These are phyloP conservation scores for Mycogona germanica DNA, from an alignment of 2,888 invertebrate genomes.

Conservation along the genomic window DNA sequence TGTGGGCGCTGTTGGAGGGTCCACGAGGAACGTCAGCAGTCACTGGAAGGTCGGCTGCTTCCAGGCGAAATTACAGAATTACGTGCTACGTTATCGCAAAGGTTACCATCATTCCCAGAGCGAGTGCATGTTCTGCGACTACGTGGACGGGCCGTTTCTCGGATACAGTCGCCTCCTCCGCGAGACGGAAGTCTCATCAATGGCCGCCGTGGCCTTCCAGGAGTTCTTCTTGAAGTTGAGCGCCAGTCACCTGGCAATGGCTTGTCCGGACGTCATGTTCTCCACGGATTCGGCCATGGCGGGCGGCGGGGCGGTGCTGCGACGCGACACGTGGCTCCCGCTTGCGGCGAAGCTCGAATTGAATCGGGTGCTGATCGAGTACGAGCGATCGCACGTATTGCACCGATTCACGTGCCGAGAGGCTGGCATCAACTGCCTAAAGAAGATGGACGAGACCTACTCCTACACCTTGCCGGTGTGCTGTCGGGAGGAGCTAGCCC, in stretches of 20 bases:
- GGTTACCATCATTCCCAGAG: slow-evolving; percentile 29
- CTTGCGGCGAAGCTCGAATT: slow-evolving; percentile 15
- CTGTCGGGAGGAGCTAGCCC: slow-evolving; percentile 26
- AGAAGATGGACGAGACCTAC: slow-evolving; percentile 12
- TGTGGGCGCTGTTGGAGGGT: slow-evolving; percentile 27
- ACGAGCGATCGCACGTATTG: not conserved
- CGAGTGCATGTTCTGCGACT: slow-evolving; percentile 31
- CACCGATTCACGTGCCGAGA: slow-evolving; percentile 24
- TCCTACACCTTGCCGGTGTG: slow-evolving; percentile 26
- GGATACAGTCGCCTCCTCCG: slow-evolving; percentile 23
- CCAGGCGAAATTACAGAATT: slow-evolving; percentile 27
- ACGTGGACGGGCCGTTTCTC: slow-evolving; percentile 27
- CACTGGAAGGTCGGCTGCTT: slow-evolving; percentile 30
- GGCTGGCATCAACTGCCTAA: slow-evolving; percentile 23
- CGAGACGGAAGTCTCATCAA: no score
- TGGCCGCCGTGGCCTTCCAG: slow-evolving; percentile 25
- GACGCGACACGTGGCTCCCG: slow-evolving; percentile 10
- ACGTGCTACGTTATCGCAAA: slow-evolving; percentile 26
- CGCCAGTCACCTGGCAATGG: slow-evolving; percentile 22
- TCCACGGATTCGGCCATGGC: slow-evolving; percentile 20
- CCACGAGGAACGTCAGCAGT: slow-evolving; percentile 26
- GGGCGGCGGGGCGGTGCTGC: not conserved
- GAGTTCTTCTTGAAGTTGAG: slow-evolving; percentile 29
- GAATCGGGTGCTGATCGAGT: slow-evolving; percentile 7
- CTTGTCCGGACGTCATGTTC: slow-evolving; percentile 32